phyloP scores from a whole-genome alignment of 2,888 invertebrate genomes.

The Carterocephalus palaemon region DNA sequence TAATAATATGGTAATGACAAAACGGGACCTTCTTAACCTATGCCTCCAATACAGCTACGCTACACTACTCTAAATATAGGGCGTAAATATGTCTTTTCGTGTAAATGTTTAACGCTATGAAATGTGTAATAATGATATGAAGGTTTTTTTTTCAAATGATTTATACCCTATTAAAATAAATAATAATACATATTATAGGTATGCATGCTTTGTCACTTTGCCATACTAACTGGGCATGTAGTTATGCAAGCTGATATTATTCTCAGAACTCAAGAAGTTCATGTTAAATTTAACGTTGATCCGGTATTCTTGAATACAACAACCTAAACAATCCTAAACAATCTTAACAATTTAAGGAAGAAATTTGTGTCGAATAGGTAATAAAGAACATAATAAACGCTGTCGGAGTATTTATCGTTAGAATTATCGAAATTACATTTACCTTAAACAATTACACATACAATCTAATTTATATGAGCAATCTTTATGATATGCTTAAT shows the following conservation, averaged over 20 bases:
- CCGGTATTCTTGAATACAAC: too few species aligned
- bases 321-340: too few species aligned
- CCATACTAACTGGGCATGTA: slow-evolving; percentile 12
- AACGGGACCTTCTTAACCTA: slow-evolving; percentile 54
- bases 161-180: slow-evolving; percentile 1
- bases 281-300: too few species aligned
- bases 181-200: background rate
- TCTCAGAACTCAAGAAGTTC: too few species aligned
- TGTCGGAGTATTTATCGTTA: slow-evolving; percentile 11
- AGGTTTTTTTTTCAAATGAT: slow-evolving; percentile 50
- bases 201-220: background rate
- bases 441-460: slow-evolving; percentile 5
- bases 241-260: slow-evolving; percentile 19
- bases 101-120: slow-evolving; percentile 71
- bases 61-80: slow-evolving; percentile 53
- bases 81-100: slow-evolving; percentile 62
- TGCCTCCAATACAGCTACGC: slow-evolving; percentile 50
- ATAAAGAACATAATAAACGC: slow-evolving; percentile 1
- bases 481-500: slow-evolving; percentile 22
- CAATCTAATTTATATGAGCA: slow-evolving; percentile 20
- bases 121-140: slow-evolving; percentile 74
- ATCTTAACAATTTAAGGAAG: background rate
- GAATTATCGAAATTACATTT: slow-evolving; percentile 12
- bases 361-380: slow-evolving; percentile 4
- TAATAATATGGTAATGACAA: slow-evolving; percentile 11